Percentiles rank a stretch among this genome's conserved stretches.
Conservation (phyloP, 1,140 invertebrate species). For the Charaxes varanes region DNA sequence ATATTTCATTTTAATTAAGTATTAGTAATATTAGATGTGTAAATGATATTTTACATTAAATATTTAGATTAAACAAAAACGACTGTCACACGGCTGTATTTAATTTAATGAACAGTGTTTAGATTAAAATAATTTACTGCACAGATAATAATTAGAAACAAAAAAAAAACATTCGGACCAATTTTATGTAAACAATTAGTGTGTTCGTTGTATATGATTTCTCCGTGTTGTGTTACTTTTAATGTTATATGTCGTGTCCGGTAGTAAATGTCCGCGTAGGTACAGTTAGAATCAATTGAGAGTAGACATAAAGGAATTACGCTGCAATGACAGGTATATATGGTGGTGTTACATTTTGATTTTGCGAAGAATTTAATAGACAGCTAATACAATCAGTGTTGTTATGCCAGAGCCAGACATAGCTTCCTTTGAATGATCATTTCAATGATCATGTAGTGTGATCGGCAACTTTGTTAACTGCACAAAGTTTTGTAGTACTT, state of each 20-base stretch:
- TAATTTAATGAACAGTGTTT: slow-evolving; percentile 8
- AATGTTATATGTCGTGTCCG: slow-evolving; percentile 24
- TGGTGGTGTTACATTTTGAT: no score
- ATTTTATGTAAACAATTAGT: slow-evolving; percentile 58
- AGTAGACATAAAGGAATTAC: no score
- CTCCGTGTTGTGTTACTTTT: slow-evolving; percentile 16
- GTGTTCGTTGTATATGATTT: slow-evolving; percentile 19
- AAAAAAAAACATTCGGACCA: slow-evolving; percentile 49
- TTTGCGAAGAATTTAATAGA: no score
- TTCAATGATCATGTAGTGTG: no score
- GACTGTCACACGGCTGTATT: slow-evolving; percentile 4
- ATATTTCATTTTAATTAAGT: not conserved
- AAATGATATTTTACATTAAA: slow-evolving; percentile 1
- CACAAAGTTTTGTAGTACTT: no score
- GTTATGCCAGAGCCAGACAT: no score
- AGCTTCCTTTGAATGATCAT: no score
- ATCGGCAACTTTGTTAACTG: no score
- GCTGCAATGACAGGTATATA: not conserved
- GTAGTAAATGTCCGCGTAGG: slow-evolving; percentile 1
- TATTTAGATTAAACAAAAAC: slow-evolving; percentile 3
- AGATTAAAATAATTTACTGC: slow-evolving; percentile 16
- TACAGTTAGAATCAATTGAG: not conserved
- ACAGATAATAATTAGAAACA: slow-evolving; percentile 35
- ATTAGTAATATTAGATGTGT: not conserved
- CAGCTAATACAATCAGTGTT: no score